These are phyloP conservation scores for Brachionus plicatilis DNA, from an alignment of 1,140 invertebrate genomes.

Conservation along the genomic window DNA sequence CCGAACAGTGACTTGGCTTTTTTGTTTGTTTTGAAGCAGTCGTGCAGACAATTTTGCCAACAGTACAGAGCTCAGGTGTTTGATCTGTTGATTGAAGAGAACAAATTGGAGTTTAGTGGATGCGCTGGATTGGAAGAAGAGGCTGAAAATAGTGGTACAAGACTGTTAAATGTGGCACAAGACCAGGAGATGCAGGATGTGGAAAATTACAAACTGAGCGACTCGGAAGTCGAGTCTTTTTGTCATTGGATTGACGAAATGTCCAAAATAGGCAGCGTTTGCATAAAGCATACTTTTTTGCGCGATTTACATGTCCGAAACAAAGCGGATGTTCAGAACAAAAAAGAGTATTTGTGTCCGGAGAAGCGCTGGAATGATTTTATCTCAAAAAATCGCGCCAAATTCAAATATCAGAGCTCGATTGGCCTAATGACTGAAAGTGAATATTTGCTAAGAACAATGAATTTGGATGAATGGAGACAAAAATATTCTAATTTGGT, in stretches of 20 bases:
- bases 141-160: neutral
- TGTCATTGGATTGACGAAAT: neutral
- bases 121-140: neutral
- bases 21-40: neutral
- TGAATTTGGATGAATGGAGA: neutral
- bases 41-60: neutral
- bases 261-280: neutral
- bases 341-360: neutral
- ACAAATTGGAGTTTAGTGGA: neutral
- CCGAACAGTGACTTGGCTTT: neutral
- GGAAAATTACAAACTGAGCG: neutral
- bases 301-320: neutral
- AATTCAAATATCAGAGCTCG: neutral
- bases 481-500: neutral
- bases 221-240: neutral
- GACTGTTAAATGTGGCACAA: neutral
- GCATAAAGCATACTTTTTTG: conserved; percentile 19
- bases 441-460: neutral
- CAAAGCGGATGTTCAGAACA: neutral
- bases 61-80: neutral
- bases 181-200: neutral
- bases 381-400: neutral
- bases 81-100: neutral
- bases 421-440: neutral
- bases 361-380: conserved; percentile 12